Conservation (phyloP, 2,888 invertebrate species). For the Tipula helvola region DNA sequence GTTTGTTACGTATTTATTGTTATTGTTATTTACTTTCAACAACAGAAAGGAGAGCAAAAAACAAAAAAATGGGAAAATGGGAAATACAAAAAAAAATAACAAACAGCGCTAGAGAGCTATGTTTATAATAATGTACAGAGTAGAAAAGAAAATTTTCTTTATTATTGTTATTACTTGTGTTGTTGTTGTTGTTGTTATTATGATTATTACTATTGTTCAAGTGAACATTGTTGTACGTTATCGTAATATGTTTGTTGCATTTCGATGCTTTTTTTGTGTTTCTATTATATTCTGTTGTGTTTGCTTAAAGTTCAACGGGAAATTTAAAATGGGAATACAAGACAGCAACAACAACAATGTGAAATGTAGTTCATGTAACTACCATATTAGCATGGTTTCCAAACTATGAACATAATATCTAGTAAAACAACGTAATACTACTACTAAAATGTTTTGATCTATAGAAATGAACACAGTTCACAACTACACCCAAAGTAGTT, state of each 20-base stretch:
- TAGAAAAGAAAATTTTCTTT: not conserved
- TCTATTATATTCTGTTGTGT: not conserved
- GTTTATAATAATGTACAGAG: not conserved
- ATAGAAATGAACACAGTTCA: not conserved
- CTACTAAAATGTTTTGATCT: not conserved
- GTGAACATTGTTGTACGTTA: not conserved
- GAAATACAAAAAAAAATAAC: not conserved
- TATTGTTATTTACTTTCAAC: not conserved
- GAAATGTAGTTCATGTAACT: not conserved
- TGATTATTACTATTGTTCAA: conserved; percentile 4
- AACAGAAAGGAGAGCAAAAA: not conserved
- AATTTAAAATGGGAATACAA: not conserved
- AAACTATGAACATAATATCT: not conserved
- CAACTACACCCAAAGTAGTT: too few relatives aligned
- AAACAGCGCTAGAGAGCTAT: not conserved
- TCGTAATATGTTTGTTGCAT: not conserved
- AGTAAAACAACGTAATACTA: not conserved
- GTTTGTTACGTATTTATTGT: not conserved
- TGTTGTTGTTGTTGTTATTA: not conserved
- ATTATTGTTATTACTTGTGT: not conserved
- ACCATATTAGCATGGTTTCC: not conserved
- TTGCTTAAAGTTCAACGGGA: not conserved
- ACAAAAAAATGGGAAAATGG: not conserved
- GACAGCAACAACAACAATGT: not conserved
- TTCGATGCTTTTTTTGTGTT: not conserved